phyloP scores from a whole-genome alignment of 2,113 vertebrate genomes.

The Ophiodon elongatus region DNA sequence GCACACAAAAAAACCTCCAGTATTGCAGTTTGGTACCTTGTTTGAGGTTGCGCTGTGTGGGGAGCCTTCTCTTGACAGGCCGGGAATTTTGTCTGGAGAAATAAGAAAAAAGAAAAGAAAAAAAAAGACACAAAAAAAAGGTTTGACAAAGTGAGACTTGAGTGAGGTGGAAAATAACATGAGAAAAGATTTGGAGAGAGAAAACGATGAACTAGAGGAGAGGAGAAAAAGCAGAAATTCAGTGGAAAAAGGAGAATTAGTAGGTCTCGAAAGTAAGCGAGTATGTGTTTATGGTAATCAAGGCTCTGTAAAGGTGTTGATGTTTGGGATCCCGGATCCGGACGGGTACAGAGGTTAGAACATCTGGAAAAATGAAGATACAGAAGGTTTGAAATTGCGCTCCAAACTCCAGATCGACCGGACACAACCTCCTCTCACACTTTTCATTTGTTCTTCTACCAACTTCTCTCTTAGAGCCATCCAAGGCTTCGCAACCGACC shows the following conservation, averaged over 20 bases:
- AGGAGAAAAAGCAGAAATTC: slow-evolving; percentile 9
- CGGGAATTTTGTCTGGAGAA: slow-evolving; percentile 87
- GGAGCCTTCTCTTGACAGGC: slow-evolving; percentile 92
- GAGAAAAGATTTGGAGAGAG: neutral
- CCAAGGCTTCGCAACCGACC: neutral
- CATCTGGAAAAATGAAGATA: slow-evolving; percentile 35
- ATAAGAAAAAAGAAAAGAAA: slow-evolving; percentile 30
- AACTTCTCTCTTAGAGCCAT: neutral
- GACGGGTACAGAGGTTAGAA: slow-evolving; percentile 25
- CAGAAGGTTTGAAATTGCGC: neutral
- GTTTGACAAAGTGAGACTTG: neutral
- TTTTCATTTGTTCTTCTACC: slow-evolving; percentile 4
- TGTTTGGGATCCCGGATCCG: slow-evolving; percentile 33
- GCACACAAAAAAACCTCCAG: neutral
- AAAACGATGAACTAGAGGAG: neutral
- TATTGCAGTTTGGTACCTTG: slow-evolving; percentile 81
- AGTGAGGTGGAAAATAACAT: neutral
- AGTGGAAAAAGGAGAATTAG: slow-evolving; percentile 13
- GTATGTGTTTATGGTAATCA: neutral
- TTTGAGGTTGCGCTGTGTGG: slow-evolving; percentile 89
- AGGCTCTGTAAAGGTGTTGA: slow-evolving; percentile 9
- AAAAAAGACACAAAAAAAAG: slow-evolving; percentile 31
- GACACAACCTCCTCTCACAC: slow-evolving; percentile 3
- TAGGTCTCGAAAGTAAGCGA: slow-evolving; percentile 5
- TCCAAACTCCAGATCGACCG: neutral